Base-by-base conservation (phyloP, 2,113 vertebrate genomes). In the Sakesphorus luctuosus region DNA sequence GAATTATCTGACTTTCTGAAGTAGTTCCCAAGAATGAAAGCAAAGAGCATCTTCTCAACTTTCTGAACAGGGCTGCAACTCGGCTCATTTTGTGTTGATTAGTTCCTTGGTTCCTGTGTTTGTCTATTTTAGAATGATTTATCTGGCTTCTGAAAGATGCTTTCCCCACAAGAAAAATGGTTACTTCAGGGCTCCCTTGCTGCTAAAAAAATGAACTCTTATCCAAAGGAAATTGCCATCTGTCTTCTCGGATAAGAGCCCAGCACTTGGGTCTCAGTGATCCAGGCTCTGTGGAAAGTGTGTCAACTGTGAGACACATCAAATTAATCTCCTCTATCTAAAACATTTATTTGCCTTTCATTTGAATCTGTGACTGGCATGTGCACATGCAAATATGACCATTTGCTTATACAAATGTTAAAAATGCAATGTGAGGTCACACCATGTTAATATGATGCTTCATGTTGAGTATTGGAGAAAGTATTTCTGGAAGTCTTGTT, bases 91-190 rank as follows among this genome's bases (percentile, higher is more conserved):
- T 68, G 75, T 26, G 74, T 63, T 94, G 87, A 94, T 94, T 94
- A 92, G 92, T 93, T 96, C 84, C 61, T 95, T 2, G 1, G 63
- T 86, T 86, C 59, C 75, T 31, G 18, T 93, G 82, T 86, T 96
- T 93, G 85, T 78, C 82, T 94, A 72, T 93, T 97, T 96, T 96
- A 81, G 44, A 81, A 93, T 95, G 63, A 95, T 93, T 93, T 88
- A 90, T 95, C 93, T 90, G 76, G 46, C 55, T 95, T 92, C 85
- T 78, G 79, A 93, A 97, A 81, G 93, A 96, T 81, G 61, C 65
- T 78, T 94, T 93, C 83, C 93, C 31, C 81, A 86, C 52, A 92
- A 94, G 92, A 97, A 87, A 96, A 97, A 93, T 78, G 68, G 95
- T 89, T 81, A 95, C 76, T 95, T 78, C 85, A 92, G 96, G 86